Percentiles rank a stretch among this genome's conserved stretches.
These are phyloP conservation scores for Danaus melanippus DNA, from an alignment of 1,140 invertebrate genomes.

Conservation along the genomic window DNA sequence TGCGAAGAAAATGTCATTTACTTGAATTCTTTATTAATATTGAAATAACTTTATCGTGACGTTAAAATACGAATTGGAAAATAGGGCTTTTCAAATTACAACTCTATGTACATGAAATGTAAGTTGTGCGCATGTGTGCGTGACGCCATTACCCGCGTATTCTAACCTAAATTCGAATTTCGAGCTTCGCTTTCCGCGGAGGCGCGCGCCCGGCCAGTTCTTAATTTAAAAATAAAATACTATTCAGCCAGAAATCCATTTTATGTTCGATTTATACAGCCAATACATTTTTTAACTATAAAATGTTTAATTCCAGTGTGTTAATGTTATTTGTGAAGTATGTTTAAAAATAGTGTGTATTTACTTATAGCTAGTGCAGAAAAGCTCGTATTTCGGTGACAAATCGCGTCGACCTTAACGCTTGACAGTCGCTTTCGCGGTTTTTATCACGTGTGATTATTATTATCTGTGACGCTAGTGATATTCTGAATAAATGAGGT, in stretches of 20 bases:
- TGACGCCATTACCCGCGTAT: slow-evolving; percentile 60
- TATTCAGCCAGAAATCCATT: slow-evolving; percentile 37
- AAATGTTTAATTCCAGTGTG: slow-evolving; percentile 9
- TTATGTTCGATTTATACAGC: slow-evolving; percentile 10
- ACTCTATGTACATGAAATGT: slow-evolving; percentile 36
- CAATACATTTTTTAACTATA: slow-evolving; percentile 7
- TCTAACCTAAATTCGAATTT: slow-evolving; percentile 68
- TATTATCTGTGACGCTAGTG: slow-evolving; percentile 21
- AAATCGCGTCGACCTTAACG: slow-evolving; percentile 34
- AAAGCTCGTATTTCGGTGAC: slow-evolving; percentile 41
- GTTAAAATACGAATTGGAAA: slow-evolving; percentile 8
- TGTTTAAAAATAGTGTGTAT: slow-evolving; percentile 46
- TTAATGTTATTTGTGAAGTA: slow-evolving; percentile 26
- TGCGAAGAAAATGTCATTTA: too few relatives aligned
- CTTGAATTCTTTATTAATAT: too few relatives aligned
- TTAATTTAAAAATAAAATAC: slow-evolving; percentile 56
- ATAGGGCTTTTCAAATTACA: slow-evolving; percentile 10
- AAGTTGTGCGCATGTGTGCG: slow-evolving; percentile 58
- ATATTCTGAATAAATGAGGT: slow-evolving; percentile 20
- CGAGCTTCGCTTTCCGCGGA: slow-evolving; percentile 52
- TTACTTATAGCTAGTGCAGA: slow-evolving; percentile 24
- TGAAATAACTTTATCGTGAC: too few relatives aligned
- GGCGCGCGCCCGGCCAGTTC: slow-evolving; percentile 46
- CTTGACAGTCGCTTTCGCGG: slow-evolving; percentile 38
- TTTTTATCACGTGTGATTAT: slow-evolving; percentile 30